Conservation (phyloP, 2,888 invertebrate genomes). For the Schizaphis graminum region DNA sequence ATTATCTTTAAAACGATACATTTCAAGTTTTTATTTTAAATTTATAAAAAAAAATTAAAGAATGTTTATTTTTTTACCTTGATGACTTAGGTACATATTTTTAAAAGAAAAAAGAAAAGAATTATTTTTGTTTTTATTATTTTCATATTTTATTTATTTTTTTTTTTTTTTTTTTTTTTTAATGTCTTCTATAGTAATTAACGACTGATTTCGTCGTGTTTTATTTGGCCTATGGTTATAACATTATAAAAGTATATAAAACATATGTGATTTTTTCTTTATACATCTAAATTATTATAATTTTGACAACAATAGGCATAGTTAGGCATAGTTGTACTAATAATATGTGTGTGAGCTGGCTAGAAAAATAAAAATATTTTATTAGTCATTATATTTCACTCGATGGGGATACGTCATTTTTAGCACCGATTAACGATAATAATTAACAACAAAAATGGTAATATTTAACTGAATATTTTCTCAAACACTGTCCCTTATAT, state of each 20-base stretch:
- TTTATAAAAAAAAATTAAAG: conserved; percentile 36
- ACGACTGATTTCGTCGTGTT: neutral
- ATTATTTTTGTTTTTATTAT: conserved; percentile 49
- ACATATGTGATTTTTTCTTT: neutral
- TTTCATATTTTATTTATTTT: conserved; percentile 55
- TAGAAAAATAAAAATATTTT: neutral
- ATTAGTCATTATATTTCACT: neutral
- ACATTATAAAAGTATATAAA: neutral
- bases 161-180: neutral
- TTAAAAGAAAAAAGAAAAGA: conserved; percentile 10
- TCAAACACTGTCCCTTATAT: neutral
- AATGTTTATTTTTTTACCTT: conserved; percentile 61
- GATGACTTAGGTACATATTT: conserved; percentile 27
- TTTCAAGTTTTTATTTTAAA: conserved; percentile 59
- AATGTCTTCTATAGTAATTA: neutral
- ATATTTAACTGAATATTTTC: neutral
- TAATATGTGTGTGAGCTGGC: neutral
- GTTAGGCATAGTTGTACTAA: neutral
- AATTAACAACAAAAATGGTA: neutral
- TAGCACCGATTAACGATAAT: neutral
- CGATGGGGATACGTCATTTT: neutral
- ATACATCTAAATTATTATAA: neutral
- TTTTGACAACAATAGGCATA: neutral
- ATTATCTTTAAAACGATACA: conserved; percentile 45
- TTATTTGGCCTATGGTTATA: neutral